Evolutionary conservation across 2,797 vertebrate genomes (phyloP).

Genomic region (Dipus sagitta): DNA sequence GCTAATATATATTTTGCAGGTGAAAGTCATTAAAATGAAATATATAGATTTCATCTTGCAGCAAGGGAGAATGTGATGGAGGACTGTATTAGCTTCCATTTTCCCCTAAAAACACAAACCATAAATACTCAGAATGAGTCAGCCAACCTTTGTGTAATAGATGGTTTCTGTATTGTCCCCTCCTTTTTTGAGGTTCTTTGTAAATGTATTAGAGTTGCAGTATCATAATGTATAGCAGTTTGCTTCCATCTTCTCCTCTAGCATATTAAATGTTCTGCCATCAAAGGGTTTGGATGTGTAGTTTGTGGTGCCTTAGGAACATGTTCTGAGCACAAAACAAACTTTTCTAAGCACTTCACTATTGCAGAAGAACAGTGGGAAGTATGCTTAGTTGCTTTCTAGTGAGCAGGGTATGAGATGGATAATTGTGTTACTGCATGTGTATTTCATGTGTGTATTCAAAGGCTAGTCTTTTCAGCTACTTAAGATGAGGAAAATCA

Average conservation of each 20-base stretch:
- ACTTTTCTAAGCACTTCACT: conserved; percentile 75
- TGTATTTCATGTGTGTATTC: background rate
- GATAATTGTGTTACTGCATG: background rate
- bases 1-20: conserved; percentile 8
- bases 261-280: conserved; percentile 61
- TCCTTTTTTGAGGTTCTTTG: background rate
- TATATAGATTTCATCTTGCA: background rate
- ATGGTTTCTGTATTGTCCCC: conserved; percentile 25
- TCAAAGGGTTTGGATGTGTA: conserved; percentile 67
- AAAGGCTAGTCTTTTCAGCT: background rate
- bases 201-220: conserved; percentile 18
- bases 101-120: background rate
- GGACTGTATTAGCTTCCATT: background rate
- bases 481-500: conserved; percentile 43
- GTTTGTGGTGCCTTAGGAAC: conserved; percentile 75
- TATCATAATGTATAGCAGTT: conserved; percentile 4
- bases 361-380: conserved; percentile 20
- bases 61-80: background rate
- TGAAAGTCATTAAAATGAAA: background rate
- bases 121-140: background rate
- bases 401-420: conserved; percentile 19
- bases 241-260: conserved; percentile 49
- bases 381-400: background rate
- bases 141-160: conserved; percentile 29
- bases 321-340: conserved; percentile 74